phyloP scores from a whole-genome alignment of 2,113 vertebrate species.

The Isurus oxyrinchus region DNA sequence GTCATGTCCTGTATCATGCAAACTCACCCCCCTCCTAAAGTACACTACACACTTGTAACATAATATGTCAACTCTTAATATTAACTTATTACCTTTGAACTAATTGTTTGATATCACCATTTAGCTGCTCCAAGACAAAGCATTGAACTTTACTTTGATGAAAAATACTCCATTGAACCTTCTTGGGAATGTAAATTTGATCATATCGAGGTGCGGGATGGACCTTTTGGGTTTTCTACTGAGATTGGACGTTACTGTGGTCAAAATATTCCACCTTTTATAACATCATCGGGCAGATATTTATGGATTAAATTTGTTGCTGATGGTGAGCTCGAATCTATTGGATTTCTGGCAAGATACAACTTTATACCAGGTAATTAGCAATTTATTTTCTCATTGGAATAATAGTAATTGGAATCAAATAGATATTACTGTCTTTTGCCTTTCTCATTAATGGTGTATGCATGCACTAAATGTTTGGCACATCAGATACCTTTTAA shows the following conservation, averaged over 20 bases:
- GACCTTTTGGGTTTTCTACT: slow-evolving; percentile 96
- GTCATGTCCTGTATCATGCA: not conserved
- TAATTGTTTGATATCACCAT: slow-evolving; percentile 45
- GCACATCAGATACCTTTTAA: not conserved
- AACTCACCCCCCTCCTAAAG: not conserved
- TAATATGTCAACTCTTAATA: not conserved
- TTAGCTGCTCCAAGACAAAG: slow-evolving; percentile 92
- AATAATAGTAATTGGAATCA: not conserved
- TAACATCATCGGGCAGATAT: slow-evolving; percentile 95
- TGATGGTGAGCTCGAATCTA: slow-evolving; percentile 94
- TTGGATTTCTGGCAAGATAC: slow-evolving; percentile 93
- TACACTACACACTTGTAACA: not conserved
- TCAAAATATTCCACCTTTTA: slow-evolving; percentile 87
- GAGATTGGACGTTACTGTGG: slow-evolving; percentile 95
- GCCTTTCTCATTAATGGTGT: not conserved
- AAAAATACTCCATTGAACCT: slow-evolving; percentile 94
- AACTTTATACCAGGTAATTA: slow-evolving; percentile 92
- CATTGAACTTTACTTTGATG: slow-evolving; percentile 94
- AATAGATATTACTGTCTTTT: not conserved
- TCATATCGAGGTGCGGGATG: slow-evolving; percentile 96
- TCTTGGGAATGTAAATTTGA: slow-evolving; percentile 99
- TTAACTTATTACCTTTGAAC: not conserved
- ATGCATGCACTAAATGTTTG: not conserved
- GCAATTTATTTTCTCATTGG: not conserved
- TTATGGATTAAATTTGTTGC: slow-evolving; percentile 99